phyloP scores from a whole-genome alignment of 2,888 invertebrate genomes.

The Papilio gigon region DNA sequence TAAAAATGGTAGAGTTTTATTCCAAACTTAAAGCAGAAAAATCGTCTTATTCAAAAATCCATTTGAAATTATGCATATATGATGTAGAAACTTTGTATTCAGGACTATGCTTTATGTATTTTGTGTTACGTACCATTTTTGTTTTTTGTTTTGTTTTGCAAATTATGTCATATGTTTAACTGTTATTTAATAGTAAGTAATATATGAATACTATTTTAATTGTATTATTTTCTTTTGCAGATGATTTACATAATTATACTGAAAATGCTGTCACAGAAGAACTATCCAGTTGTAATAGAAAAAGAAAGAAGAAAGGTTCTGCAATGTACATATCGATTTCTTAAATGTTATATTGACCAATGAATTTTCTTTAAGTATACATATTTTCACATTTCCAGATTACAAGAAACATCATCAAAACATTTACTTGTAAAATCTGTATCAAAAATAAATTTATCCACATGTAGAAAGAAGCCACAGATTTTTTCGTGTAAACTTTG shows the following conservation, averaged over 20 bases:
- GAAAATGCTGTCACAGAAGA: constrained; percentile 4
- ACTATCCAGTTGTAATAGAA: constrained; percentile 3
- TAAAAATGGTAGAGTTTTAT: constrained; percentile 23
- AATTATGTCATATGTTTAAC: too few species aligned
- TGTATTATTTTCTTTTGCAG: constrained; percentile 8
- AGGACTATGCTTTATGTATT: too few species aligned
- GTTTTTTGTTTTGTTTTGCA: too few species aligned
- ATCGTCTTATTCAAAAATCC: not conserved
- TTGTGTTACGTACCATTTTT: too few species aligned
- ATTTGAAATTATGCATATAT: too few species aligned
- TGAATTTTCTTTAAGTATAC: not conserved
- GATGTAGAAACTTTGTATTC: too few species aligned
- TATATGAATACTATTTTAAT: not conserved
- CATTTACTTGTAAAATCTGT: constrained; percentile 24
- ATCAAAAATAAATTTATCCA: constrained; percentile 31
- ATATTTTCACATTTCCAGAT: constrained; percentile 28
- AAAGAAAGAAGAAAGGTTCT: constrained; percentile 13
- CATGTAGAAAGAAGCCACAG: constrained; percentile 20
- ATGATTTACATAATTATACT: constrained; percentile 12
- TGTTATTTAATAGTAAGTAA: too few species aligned
- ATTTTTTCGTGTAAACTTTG: constrained; percentile 41
- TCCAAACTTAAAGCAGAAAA: not conserved
- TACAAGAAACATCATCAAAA: constrained; percentile 16
- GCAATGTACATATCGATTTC: constrained; percentile 5
- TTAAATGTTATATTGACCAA: not conserved